Evolutionary conservation across 2,113 vertebrate species (phyloP).

Genomic region (Paradoxurus hermaphroditus): DNA sequence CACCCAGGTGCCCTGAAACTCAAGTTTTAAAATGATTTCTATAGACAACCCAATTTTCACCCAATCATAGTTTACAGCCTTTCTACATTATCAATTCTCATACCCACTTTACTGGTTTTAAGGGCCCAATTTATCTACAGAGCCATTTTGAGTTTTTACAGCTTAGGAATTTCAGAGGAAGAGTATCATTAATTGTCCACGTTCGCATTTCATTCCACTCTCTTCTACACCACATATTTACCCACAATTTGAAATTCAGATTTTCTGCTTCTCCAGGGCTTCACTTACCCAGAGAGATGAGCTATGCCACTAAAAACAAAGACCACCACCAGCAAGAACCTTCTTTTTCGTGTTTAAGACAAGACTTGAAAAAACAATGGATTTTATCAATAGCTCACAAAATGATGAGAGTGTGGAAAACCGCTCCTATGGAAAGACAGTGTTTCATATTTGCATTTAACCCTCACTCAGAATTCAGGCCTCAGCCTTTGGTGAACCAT

Average conservation of each 20-base stretch:
- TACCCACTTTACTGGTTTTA: neutral
- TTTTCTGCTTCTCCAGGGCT: neutral
- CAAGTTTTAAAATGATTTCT: constrained; percentile 43
- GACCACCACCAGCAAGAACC: neutral
- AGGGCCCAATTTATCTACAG: neutral
- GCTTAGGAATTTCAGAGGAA: constrained; percentile 10
- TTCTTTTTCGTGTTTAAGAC: constrained; percentile 1
- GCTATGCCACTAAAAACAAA: constrained; percentile 40
- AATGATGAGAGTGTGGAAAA: neutral
- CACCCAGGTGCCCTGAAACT: neutral
- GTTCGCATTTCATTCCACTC: neutral
- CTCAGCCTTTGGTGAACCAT: neutral
- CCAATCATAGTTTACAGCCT: constrained; percentile 9
- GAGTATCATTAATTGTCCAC: neutral
- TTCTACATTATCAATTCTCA: constrained; percentile 12
- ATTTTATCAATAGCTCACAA: neutral
- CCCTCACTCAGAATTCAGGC: neutral
- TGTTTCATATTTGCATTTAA: constrained; percentile 9
- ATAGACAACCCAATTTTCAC: constrained; percentile 34
- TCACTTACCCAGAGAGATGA: neutral
- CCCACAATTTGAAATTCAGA: neutral
- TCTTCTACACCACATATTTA: neutral
- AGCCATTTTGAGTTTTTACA: constrained; percentile 36
- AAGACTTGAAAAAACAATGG: neutral
- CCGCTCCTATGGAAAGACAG: constrained; percentile 7